Evolutionary conservation across 1,140 invertebrate genomes (phyloP).

Genomic region (Cephus cinctus): DNA sequence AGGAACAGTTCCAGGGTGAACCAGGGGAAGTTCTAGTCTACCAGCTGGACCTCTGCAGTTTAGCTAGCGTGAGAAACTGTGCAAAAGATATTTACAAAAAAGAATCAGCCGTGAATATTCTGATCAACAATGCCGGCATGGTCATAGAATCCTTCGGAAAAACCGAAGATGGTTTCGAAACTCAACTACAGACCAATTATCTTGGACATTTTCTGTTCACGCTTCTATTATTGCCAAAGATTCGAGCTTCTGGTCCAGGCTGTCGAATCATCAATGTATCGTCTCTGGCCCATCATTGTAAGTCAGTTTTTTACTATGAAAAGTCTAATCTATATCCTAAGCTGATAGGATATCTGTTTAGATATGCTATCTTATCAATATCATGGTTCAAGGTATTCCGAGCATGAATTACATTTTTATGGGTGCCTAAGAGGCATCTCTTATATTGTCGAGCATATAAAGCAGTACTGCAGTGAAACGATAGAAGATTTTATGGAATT

Average conservation of each 20-base stretch:
- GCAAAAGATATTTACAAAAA: slow-evolving; percentile 62
- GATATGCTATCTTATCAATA: no score
- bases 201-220: slow-evolving; percentile 86
- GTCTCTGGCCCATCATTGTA: slow-evolving; percentile 63
- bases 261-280: slow-evolving; percentile 70
- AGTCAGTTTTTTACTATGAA: no score
- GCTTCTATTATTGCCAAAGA: slow-evolving; percentile 68
- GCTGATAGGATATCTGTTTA: no score
- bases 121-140: slow-evolving; percentile 82
- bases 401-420: no score
- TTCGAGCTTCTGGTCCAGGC: slow-evolving; percentile 58
- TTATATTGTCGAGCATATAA: no score
- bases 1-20: slow-evolving; percentile 43
- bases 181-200: slow-evolving; percentile 76
- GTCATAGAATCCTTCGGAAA: slow-evolving; percentile 68
- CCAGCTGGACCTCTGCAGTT: slow-evolving; percentile 69
- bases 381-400: no score
- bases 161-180: slow-evolving; percentile 79
- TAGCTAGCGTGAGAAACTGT: slow-evolving; percentile 72
- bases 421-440: no score
- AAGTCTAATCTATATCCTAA: no score
- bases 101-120: slow-evolving; percentile 65
- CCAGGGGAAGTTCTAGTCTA: slow-evolving; percentile 61
- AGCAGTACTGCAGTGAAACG: no score
- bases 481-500: no score